Percentiles rank a stretch among this genome's conserved stretches.
Evolutionary conservation across 2,797 vertebrate species (phyloP).

Genomic region (Remorina albescens): DNA sequence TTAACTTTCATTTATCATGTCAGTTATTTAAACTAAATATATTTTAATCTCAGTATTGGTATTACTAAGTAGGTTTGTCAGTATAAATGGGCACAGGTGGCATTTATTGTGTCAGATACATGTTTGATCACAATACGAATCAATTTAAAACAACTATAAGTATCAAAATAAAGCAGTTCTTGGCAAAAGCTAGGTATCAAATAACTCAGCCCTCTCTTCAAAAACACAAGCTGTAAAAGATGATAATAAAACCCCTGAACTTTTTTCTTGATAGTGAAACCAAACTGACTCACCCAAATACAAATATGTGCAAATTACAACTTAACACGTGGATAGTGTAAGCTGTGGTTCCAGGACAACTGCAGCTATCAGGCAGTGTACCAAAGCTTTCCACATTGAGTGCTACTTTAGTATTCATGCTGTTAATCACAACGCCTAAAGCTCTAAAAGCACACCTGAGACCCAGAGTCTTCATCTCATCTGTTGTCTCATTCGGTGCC

Average conservation of each 20-base stretch:
- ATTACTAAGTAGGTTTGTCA: not conserved
- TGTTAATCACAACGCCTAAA: slow-evolving; percentile 33
- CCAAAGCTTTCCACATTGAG: not conserved
- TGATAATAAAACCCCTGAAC: not conserved
- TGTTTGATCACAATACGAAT: no score
- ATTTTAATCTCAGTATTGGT: not conserved
- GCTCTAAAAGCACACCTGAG: slow-evolving; percentile 38
- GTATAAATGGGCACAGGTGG: not conserved
- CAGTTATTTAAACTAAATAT: not conserved
- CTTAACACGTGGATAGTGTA: slow-evolving; percentile 26
- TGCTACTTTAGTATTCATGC: slow-evolving; percentile 8
- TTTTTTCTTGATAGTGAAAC: not conserved
- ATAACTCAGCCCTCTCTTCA: no score
- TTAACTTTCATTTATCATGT: not conserved
- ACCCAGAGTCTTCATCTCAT: slow-evolving; percentile 27
- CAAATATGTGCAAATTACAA: no score
- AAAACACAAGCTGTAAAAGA: not conserved
- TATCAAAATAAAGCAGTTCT: no score
- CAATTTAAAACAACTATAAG: not conserved
- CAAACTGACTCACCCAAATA: not conserved
- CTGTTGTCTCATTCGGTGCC: slow-evolving; percentile 22
- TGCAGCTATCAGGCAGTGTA: slow-evolving; percentile 2
- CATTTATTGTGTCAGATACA: not conserved
- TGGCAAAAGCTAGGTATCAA: no score
- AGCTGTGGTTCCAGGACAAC: slow-evolving; percentile 20